Evolutionary conservation across 2,797 vertebrate species (phyloP).

Genomic region (Alcedo atthis): DNA sequence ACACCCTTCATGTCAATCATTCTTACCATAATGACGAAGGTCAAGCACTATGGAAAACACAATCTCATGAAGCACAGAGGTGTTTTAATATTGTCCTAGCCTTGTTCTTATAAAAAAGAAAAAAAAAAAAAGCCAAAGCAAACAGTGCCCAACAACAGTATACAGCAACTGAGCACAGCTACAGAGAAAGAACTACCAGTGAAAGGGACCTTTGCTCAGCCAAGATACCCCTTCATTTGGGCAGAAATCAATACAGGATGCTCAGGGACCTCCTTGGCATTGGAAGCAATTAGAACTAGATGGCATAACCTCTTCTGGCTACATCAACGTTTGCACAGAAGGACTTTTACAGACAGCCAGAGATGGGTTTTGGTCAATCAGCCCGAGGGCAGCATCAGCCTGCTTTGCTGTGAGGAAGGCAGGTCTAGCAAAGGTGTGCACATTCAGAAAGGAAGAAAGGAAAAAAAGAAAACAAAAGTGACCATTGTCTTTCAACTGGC

Average conservation of each 20-base stretch:
- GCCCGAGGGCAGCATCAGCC: background rate
- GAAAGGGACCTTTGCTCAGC: background rate
- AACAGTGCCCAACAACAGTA: background rate
- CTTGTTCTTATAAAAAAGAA: background rate
- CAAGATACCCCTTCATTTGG: background rate
- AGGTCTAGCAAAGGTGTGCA: background rate
- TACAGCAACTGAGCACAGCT: background rate
- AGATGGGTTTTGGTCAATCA: background rate
- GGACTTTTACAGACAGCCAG: background rate
- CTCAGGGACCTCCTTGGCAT: background rate
- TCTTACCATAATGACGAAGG: background rate
- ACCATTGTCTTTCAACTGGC: fast-evolving
- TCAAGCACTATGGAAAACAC: background rate
- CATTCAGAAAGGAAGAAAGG: background rate
- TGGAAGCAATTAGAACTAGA: background rate
- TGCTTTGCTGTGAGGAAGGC: background rate
- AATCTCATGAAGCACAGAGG: background rate
- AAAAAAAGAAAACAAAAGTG: fast-evolving
- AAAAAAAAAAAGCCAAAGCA: background rate
- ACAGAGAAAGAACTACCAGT: fast-evolving
- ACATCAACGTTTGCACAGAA: fast-evolving
- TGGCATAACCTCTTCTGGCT: background rate
- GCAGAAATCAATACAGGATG: background rate
- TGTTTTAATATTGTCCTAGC: background rate
- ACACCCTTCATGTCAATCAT: background rate